Base-by-base conservation (phyloP, 1,140 invertebrate genomes). In the Chelonus insularis region DNA sequence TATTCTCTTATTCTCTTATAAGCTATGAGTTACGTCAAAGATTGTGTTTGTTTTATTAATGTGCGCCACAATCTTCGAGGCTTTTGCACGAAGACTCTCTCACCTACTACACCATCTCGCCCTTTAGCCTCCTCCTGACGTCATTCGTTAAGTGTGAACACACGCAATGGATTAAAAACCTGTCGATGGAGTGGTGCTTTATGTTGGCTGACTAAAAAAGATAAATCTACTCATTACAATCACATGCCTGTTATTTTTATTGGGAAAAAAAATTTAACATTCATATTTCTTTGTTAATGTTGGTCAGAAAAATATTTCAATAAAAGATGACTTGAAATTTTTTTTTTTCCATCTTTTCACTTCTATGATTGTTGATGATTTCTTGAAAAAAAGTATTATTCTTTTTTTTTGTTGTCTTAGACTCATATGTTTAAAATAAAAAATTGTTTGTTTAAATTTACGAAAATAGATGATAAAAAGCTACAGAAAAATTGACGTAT, bases 31-130 rank as follows among this genome's bases (percentile, higher is more conserved):
- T 74, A 72, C 68, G 73, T 71, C 67, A 73, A 72, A 71, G 65
- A 68, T 73, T 74, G 65, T 74, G 73, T 75, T 76, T 76, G 74
- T 76, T 76, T 76, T 76, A 74, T 76, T 74, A 75, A 76, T 75
- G 71, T 66, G 65, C 48, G 47, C 18, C 48, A n/a, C n/a, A 41
- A 62, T 52, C 71, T 69, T 72, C 72, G 66, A 51, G 68, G 66
- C 72, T 70, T 74, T 73, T 65, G 66, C 61, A 62, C 23, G 21
- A 48, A 48, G 41, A 7, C 41, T 43, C 41, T 25, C 45, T 12
- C 45, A 48, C 20, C 23, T 48, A n/a, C 8, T 25, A 12, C 45
- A 11, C 5, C 18, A 23, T 25, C 21, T 48, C 45, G 45, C 45
- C 45, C 45, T 48, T 48, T 25, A 25, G 20, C 23, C 45, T 48